Base-by-base conservation (phyloP, 2,888 invertebrate species). In the Sphaeridia pumilis region DNA sequence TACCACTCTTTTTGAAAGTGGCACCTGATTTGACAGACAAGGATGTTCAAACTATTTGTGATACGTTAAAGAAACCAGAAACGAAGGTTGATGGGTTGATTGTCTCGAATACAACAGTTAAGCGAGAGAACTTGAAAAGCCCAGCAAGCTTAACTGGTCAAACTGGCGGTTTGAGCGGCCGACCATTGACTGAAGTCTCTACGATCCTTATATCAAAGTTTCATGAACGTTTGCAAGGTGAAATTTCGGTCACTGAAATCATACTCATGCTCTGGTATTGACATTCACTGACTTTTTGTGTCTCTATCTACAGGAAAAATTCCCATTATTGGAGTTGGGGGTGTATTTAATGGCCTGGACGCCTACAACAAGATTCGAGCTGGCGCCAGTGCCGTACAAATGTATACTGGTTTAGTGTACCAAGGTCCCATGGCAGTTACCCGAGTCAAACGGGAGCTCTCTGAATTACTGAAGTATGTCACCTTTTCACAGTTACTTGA, bases 301-400 rank as follows among this genome's bases (percentile, higher is more conserved):
- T 38, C 28, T 35, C 25, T 20, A 25, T 22, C 10, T 12, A 22
- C 28, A 71, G 78, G 80, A 0, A 74, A 75, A 66, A 72, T 93
- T 46, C 87, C 90, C 1, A 93, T 95, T 35, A 81, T 95, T 63
- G 97, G 98, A 14, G 94, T 94, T 27, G 98, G 98, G 49, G 98
- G 98, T 14, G 76, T 99, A 38, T 82, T 83, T 58, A 78, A 77
- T 55, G 98, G 97, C 0, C 68, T 78, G 67, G 94, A 95, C 74
- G 95, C 93, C 0, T 94, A 84, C 70, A 86, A 89, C 48, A 98
- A 97, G 73, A 87, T 98, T 50, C 78, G 83, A 68, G 93, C 95
- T 2, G 98, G 98, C 2, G 97, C 98, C 0, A 84, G 83, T 60
- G 78, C 86, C 34, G 75, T 98, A 0, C 95, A 97, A 73, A 74